These are phyloP conservation scores for Apantesis nais DNA, from an alignment of 2,888 invertebrate species.

Conservation along the genomic window DNA sequence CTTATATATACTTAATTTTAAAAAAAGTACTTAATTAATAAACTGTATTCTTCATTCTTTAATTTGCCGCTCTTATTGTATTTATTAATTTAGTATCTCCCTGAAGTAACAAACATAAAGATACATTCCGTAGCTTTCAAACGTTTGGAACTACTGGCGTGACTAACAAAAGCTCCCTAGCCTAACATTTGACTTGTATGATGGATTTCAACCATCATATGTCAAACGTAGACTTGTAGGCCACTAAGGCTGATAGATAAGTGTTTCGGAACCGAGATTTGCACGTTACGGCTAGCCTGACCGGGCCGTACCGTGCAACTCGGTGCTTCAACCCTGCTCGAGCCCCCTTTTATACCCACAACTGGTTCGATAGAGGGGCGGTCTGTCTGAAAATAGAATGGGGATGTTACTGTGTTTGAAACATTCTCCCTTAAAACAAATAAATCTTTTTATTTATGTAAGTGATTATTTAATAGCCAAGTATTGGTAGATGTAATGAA, in stretches of 20 bases:
- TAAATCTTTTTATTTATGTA: neutral
- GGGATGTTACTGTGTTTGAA: neutral
- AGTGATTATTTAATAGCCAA: neutral
- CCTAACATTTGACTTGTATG: neutral
- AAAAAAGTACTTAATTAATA: too few species aligned
- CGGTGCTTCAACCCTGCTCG: neutral
- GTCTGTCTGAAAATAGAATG: neutral
- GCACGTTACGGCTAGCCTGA: neutral
- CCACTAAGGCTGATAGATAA: neutral
- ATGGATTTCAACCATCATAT: neutral
- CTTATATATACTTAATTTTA: too few species aligned
- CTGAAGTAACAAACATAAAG: too few species aligned
- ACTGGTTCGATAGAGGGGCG: neutral
- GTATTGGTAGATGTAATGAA: too few species aligned
- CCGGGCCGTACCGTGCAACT: neutral
- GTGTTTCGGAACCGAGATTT: neutral
- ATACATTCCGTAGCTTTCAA: too few species aligned
- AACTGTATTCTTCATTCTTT: too few species aligned
- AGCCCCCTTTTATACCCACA: neutral
- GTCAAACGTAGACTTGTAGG: neutral
- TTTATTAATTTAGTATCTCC: too few species aligned
- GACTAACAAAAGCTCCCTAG: too few species aligned
- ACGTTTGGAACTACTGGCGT: too few species aligned
- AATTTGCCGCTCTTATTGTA: too few species aligned
- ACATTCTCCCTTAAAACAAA: neutral